These are phyloP conservation scores for Conops quadrifasciatus DNA, from an alignment of 2,888 invertebrate genomes.

Conservation along the genomic window DNA sequence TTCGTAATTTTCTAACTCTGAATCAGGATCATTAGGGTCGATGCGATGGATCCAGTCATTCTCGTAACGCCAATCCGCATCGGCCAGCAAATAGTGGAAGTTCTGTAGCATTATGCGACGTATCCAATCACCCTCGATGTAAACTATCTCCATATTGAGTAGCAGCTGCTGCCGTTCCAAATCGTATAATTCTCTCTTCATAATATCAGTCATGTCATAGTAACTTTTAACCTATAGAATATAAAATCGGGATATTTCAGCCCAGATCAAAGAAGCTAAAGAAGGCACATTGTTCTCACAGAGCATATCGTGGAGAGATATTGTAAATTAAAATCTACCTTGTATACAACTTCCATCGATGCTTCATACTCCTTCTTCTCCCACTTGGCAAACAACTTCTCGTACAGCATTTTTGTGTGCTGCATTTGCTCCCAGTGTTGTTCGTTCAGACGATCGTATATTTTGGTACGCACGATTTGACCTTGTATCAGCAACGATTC, in stretches of 20 bases:
- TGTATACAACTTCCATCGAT: conserved; percentile 57
- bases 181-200: conserved; percentile 52
- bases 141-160: conserved; percentile 63
- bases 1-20: conserved; percentile 56
- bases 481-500: conserved; percentile 61
- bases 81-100: conserved; percentile 62
- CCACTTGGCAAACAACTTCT: conserved; percentile 60
- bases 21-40: conserved; percentile 22
- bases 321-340: no score
- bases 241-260: background rate
- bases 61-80: conserved; percentile 59
- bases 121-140: conserved; percentile 62
- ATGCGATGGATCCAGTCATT: conserved; percentile 62
- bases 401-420: conserved; percentile 51
- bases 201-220: conserved; percentile 57
- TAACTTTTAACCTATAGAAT: conserved; percentile 52
- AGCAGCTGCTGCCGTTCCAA: conserved; percentile 52
- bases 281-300: no score
- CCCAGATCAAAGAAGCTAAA: background rate
- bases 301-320: no score
- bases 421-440: conserved; percentile 55
- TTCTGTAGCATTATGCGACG: conserved; percentile 61
- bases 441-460: conserved; percentile 57
- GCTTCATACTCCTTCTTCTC: conserved; percentile 60
- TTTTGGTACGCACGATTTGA: conserved; percentile 58